Base-by-base conservation (phyloP, 2,888 invertebrate species). In the Caenorhabditis wallacei region DNA sequence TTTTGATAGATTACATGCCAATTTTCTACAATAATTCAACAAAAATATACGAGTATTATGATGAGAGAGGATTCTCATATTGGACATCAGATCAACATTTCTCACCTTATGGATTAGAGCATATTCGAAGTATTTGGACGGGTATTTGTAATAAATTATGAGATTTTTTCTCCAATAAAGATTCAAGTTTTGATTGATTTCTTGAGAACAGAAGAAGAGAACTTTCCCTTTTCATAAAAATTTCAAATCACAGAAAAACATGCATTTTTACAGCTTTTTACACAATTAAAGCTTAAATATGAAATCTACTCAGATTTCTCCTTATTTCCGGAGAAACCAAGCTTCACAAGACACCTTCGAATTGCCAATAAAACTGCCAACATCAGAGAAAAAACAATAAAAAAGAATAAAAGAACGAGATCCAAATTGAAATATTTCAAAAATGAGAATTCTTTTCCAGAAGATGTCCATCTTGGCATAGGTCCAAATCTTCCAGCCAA, bases 351-450 rank as follows among this genome's bases (percentile, higher is more conserved):
- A 20, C 30, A 1, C 20, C 40, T 22, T 54, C 70, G 43, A 37
- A 70, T 18, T 7, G 20, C 10, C 7, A 48, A 20, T 13, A 74
- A 22, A 46, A 74, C n/a, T 0, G 35, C 22, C 18, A 71, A 16
- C 0, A 82, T 8, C 10, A 43, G 2, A 16, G 24, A 10, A 10
- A 70, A 40, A 24, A 68, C 30, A 0, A 78, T 51, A 37, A 71
- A 66, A 54, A 81, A 10, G 7, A 53, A 57, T 26, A 69, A 13
- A 7, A 81, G 37, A 20, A 82, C 54, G 3, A 82, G 18, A 64
- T 82, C 82, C 30, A 82, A 56, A 54, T 79, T 79, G 61, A 78
- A 82, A 66, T 82, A 82, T 64, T 82, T 70, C 37, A 74, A 20
- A 2, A 82, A 7, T 0, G 75, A 66, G 37, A 82, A 76, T 5